Conservation (phyloP, 2,888 invertebrate genomes). For the Aelia acuminata region DNA sequence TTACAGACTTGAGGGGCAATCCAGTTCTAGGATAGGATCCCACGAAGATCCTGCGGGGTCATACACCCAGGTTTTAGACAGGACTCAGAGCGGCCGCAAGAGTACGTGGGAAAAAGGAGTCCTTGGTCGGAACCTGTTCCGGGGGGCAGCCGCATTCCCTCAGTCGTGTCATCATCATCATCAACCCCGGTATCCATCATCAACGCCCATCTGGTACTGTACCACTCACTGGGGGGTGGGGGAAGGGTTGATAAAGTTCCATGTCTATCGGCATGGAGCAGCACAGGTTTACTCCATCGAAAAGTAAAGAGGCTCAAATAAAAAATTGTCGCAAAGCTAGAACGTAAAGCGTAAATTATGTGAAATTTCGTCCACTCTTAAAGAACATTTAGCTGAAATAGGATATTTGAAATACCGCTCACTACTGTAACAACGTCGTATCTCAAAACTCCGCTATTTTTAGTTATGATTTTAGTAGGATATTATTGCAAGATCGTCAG, state of each 20-base stretch:
- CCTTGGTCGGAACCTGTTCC: constrained; percentile 49
- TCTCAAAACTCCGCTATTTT: no score
- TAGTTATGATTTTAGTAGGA: no score
- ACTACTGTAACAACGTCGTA: no score
- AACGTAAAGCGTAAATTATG: no score
- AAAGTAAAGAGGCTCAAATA: not conserved
- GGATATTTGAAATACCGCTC: no score
- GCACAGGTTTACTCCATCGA: not conserved
- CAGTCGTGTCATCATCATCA: constrained; percentile 42
- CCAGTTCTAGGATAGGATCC: not conserved
- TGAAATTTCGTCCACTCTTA: no score
- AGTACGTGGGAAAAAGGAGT: constrained; percentile 48
- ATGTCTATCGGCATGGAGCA: not conserved
- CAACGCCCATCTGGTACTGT: not conserved
- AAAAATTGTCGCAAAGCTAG: no score
- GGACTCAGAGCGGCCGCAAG: constrained; percentile 4
- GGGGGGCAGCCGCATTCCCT: not conserved
- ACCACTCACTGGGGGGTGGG: not conserved
- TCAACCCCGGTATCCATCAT: constrained; percentile 10
- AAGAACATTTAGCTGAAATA: no score
- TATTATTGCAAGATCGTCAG: no score
- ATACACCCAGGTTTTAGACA: constrained; percentile 38
- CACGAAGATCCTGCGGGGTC: not conserved
- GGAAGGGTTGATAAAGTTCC: no score
- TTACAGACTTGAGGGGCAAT: not conserved